A percentile compares a stretch with the other conserved stretches of the same genome.
Conservation (phyloP, 2,113 vertebrate genomes). For the Archocentrus centrarchus region DNA sequence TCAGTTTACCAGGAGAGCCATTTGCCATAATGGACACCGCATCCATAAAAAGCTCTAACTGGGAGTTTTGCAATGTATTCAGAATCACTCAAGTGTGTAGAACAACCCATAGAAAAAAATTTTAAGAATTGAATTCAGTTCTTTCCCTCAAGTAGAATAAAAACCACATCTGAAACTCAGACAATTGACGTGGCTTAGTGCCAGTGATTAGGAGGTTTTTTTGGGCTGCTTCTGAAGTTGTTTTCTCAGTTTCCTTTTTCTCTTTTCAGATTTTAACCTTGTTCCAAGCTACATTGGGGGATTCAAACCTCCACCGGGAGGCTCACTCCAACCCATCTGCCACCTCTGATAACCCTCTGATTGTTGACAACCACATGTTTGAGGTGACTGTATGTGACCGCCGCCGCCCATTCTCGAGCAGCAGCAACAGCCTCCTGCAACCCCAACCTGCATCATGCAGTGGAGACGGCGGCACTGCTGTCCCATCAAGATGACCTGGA, state of each 20-base stretch:
- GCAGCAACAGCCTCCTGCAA: slow-evolving; percentile 64
- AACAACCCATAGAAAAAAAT: slow-evolving; percentile 31
- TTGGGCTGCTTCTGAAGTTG: slow-evolving; percentile 23
- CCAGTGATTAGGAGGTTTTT: slow-evolving; percentile 22
- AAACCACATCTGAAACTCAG: slow-evolving; percentile 22
- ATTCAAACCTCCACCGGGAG: slow-evolving; percentile 80
- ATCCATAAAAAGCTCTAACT: slow-evolving; percentile 6
- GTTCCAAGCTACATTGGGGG: slow-evolving; percentile 82
- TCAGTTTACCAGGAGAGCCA: slow-evolving; percentile 31
- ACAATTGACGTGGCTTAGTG: slow-evolving; percentile 42
- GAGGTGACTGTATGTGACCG: slow-evolving; percentile 74
- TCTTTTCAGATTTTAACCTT: slow-evolving; percentile 66
- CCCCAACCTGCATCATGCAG: slow-evolving; percentile 93
- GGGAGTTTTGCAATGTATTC: slow-evolving; percentile 24
- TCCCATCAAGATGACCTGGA: slow-evolving; percentile 96
- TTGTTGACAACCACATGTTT: slow-evolving; percentile 78
- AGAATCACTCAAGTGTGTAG: slow-evolving; percentile 27
- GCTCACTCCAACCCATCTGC: slow-evolving; percentile 60
- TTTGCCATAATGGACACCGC: slow-evolving; percentile 8
- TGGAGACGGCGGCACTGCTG: slow-evolving; percentile 96
- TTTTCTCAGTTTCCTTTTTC: slow-evolving; percentile 53
- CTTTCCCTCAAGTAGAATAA: slow-evolving; percentile 23
- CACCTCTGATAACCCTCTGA: slow-evolving; percentile 75
- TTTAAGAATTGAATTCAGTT: neutral
- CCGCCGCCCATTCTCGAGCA: slow-evolving; percentile 77